Evolutionary conservation across 2,113 vertebrate genomes (phyloP).

Genomic region (Xenopus laevis): DNA sequence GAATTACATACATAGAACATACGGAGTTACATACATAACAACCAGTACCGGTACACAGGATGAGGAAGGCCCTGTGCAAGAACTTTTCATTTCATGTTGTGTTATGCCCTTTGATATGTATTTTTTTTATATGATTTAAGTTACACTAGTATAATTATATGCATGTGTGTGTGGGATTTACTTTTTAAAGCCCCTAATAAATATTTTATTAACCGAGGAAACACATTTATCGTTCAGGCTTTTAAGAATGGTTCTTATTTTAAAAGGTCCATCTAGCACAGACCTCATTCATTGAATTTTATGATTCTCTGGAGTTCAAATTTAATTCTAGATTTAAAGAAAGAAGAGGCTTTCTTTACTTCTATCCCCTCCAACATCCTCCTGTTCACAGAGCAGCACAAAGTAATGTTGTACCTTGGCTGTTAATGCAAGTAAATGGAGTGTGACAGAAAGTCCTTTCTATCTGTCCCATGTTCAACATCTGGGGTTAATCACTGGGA

Average conservation of each 20-base stretch:
- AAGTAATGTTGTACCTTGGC: slow-evolving; percentile 11
- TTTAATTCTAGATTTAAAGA: slow-evolving; percentile 19
- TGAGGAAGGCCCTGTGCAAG: no score
- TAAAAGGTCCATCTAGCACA: slow-evolving; percentile 18
- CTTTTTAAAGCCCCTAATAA: no score
- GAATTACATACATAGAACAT: no score
- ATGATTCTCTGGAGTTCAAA: slow-evolving; percentile 16
- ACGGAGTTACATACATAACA: no score
- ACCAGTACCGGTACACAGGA: no score
- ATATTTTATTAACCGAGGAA: background rate
- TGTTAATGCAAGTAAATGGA: slow-evolving; percentile 30
- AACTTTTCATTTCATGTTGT: no score
- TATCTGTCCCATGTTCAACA: slow-evolving; percentile 28
- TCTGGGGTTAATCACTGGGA: slow-evolving; percentile 40
- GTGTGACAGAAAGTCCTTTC: slow-evolving; percentile 26
- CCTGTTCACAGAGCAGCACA: background rate
- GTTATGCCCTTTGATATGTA: no score
- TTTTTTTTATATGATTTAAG: no score
- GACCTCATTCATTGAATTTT: slow-evolving; percentile 9
- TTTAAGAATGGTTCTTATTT: slow-evolving; percentile 28
- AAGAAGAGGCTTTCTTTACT: slow-evolving; percentile 35
- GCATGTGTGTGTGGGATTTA: no score
- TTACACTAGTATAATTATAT: no score
- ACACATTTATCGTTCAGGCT: slow-evolving; percentile 6
- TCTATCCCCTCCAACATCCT: background rate